These are phyloP conservation scores for Dryobates pubescens DNA, from an alignment of 2,797 vertebrate genomes.

Conservation along the genomic window DNA sequence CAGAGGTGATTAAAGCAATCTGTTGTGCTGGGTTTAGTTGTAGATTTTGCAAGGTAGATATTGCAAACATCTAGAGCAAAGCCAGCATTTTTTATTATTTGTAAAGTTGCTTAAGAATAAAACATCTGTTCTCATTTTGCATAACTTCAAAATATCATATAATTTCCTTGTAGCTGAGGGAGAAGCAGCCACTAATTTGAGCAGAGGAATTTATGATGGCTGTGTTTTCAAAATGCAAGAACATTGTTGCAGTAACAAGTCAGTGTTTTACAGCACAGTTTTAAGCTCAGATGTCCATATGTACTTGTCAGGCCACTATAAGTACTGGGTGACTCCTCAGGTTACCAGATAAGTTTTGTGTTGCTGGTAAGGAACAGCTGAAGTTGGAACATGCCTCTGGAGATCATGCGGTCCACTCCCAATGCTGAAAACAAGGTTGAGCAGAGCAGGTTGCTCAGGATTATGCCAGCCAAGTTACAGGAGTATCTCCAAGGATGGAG, in stretches of 20 bases:
- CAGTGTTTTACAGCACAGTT: neutral
- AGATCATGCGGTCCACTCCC: neutral
- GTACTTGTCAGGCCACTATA: neutral
- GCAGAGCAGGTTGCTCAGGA: neutral
- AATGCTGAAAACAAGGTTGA: neutral
- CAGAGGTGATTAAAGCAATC: neutral
- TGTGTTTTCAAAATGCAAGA: neutral
- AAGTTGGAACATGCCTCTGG: neutral
- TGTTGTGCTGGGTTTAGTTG: neutral
- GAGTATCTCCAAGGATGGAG: neutral
- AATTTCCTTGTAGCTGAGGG: neutral
- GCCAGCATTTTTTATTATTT: neutral
- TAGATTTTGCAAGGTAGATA: neutral
- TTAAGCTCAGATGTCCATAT: neutral
- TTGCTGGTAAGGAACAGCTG: neutral
- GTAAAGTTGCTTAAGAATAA: neutral
- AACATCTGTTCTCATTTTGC: no score
- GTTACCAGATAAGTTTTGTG: neutral
- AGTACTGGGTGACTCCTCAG: neutral
- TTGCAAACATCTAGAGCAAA: neutral
- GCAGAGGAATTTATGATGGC: neutral
- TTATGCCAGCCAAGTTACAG: neutral
- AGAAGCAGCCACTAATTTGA: neutral
- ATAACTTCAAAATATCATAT: neutral
- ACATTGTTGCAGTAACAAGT: neutral